Conservation (phyloP, 2,797 vertebrate genomes). For the Mastacembelus armatus region DNA sequence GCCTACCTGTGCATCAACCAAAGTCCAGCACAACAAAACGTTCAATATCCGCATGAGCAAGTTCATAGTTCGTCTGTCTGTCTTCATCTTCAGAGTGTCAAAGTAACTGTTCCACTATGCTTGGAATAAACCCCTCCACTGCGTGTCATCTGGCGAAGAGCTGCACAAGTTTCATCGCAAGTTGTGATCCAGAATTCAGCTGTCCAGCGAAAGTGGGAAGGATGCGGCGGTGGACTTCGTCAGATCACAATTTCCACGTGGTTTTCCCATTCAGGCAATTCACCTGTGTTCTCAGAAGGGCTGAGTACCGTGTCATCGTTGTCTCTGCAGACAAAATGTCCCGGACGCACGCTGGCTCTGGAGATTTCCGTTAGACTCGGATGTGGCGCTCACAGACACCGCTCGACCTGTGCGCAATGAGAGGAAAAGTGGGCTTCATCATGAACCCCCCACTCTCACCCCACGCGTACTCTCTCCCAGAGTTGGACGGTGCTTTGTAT, state of each 20-base stretch:
- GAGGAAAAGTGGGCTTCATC: neutral
- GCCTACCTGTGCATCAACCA: constrained; percentile 75
- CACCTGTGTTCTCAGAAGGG: fast-evolving
- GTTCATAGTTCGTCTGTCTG: constrained; percentile 19
- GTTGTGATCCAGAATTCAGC: constrained; percentile 9
- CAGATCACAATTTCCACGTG: neutral
- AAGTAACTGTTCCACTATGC: no score
- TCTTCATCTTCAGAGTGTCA: constrained; percentile 2
- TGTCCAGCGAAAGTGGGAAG: no score
- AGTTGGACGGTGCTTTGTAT: no score
- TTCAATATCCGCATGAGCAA: constrained; percentile 51
- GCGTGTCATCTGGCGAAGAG: neutral
- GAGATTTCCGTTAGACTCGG: neutral
- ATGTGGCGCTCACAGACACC: constrained; percentile 1
- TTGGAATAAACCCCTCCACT: neutral
- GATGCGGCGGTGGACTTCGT: neutral
- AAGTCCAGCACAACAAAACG: constrained; percentile 64
- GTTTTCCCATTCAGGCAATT: neutral
- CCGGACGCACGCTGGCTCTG: neutral
- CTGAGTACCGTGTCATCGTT: neutral
- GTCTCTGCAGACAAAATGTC: neutral
- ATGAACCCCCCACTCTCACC: neutral
- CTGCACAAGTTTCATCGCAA: constrained; percentile 37
- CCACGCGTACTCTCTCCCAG: no score
- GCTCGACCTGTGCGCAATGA: neutral